Percentiles rank a stretch among this genome's conserved stretches.
phyloP scores from a whole-genome alignment of 2,113 vertebrate species.

The Scalopus aquaticus region DNA sequence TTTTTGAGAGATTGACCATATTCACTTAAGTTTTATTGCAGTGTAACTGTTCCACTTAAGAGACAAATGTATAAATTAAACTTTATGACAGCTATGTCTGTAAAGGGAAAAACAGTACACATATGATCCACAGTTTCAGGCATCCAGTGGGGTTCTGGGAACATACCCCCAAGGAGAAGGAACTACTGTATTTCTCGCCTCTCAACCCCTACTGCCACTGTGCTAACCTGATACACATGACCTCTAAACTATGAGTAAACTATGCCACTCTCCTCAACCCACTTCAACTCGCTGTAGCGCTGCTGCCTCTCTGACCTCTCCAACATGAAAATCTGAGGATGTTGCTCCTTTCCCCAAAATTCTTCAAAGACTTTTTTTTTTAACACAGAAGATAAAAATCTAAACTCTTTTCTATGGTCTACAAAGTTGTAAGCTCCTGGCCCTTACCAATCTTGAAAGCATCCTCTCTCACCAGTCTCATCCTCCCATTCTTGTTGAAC shows the following conservation, averaged over 20 bases:
- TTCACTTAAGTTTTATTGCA: background rate
- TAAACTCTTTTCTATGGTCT: background rate
- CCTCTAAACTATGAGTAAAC: background rate
- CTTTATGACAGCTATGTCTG: background rate
- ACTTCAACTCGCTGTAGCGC: background rate
- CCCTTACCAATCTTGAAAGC: background rate
- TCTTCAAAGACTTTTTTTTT: background rate
- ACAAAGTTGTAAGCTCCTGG: background rate
- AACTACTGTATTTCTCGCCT: background rate
- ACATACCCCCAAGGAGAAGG: background rate
- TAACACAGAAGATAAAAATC: slow-evolving; percentile 12
- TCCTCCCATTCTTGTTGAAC: background rate
- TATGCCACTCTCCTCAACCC: background rate
- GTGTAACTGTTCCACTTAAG: background rate
- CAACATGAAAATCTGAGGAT: background rate
- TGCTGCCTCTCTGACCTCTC: background rate
- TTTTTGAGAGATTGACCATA: background rate
- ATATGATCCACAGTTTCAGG: background rate
- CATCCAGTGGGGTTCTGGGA: background rate
- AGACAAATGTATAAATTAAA: background rate
- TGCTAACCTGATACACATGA: background rate
- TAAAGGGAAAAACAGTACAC: background rate
- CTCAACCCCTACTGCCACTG: background rate
- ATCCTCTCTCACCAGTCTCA: background rate
- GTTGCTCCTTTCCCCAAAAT: background rate